A percentile compares a stretch with the other conserved stretches of the same genome.
Evolutionary conservation across 2,113 vertebrate genomes (phyloP).

Genomic region (Chaetops frenatus): DNA sequence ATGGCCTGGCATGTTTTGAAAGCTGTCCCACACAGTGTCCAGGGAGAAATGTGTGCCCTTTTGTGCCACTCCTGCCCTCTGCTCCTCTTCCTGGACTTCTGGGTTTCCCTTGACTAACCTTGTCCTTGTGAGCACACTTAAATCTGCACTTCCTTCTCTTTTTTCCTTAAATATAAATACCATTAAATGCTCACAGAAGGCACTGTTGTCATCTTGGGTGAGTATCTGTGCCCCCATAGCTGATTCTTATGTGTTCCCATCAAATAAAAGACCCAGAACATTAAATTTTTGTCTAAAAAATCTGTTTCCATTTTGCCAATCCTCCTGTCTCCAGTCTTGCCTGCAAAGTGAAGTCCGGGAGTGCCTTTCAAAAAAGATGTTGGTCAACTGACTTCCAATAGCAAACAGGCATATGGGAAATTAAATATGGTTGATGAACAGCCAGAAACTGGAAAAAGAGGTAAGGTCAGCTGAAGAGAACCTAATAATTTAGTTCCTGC

Average conservation of each 20-base stretch:
- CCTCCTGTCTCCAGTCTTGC: background rate
- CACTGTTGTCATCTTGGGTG: background rate
- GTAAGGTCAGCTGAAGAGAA: background rate
- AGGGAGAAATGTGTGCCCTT: background rate
- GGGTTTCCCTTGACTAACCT: background rate
- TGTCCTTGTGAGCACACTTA: background rate
- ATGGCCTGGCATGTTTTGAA: accelerated
- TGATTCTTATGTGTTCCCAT: background rate
- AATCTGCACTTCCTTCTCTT: background rate
- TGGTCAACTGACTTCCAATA: background rate
- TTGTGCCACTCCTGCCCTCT: background rate
- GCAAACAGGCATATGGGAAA: background rate
- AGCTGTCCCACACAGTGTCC: background rate
- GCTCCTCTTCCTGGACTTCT: background rate
- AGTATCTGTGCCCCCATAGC: background rate
- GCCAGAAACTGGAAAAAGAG: background rate
- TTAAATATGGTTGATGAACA: background rate
- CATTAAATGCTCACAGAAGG: background rate
- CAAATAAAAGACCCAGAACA: background rate
- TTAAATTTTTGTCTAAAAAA: background rate
- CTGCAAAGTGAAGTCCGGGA: background rate
- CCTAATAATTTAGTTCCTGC: background rate
- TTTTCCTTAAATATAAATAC: background rate
- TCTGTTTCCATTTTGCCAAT: background rate
- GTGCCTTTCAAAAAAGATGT: background rate